phyloP scores from a whole-genome alignment of 2,888 invertebrate species.

The Hyppa rectilinea region DNA sequence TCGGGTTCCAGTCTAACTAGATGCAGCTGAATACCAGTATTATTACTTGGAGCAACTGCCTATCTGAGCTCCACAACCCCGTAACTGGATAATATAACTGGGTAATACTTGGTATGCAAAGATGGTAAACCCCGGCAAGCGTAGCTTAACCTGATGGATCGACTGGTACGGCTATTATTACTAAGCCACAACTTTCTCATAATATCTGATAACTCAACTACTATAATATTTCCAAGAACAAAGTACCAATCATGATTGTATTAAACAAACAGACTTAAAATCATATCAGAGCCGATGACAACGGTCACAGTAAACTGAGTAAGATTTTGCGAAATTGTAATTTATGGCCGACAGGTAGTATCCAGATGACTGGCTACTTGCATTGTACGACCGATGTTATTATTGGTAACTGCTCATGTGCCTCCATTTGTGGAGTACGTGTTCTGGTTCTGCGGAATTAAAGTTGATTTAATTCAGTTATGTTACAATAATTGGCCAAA shows the following conservation, averaged over 20 bases:
- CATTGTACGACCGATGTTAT: conserved; percentile 7
- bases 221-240: neutral
- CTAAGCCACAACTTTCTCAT: no score
- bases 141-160: no score
- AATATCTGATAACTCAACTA: neutral
- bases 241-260: neutral
- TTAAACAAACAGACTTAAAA: neutral
- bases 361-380: conserved; percentile 43
- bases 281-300: conserved; percentile 12
- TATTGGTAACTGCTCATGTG: neutral
- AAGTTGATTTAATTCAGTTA: neutral
- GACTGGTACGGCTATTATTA: no score
- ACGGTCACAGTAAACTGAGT: conserved; percentile 25
- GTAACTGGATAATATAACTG: no score
- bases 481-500: neutral
- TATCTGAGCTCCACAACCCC: no score
- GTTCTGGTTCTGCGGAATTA: neutral
- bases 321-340: conserved; percentile 39
- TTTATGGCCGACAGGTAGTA: conserved; percentile 39
- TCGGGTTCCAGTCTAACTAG: no score
- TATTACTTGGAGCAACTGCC: no score
- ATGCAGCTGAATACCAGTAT: no score
- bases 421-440: neutral
- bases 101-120: no score
- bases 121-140: no score